These are phyloP conservation scores for Cryptocephalus moraei DNA, from an alignment of 2,888 invertebrate species.

Conservation along the genomic window DNA sequence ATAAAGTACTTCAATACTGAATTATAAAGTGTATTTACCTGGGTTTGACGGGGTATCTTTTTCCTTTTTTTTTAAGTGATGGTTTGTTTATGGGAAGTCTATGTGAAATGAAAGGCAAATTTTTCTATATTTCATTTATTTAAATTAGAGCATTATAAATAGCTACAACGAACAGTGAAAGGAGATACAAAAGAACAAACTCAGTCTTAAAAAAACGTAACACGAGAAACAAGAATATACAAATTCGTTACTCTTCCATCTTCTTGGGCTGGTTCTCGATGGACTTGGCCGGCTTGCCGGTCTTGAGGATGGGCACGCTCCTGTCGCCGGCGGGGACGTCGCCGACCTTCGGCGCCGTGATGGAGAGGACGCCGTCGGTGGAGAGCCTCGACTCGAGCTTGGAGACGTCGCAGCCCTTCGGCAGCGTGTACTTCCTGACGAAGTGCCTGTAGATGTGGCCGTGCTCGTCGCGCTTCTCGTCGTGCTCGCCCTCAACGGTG, in stretches of 20 bases:
- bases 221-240: neutral
- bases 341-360: constrained; percentile 6
- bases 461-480: constrained; percentile 12
- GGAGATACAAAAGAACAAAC: neutral
- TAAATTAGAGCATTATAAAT: too few relatives aligned
- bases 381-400: constrained; percentile 10
- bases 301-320: constrained; percentile 7
- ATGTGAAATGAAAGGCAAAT: too few relatives aligned
- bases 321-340: constrained; percentile 3
- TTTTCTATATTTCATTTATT: too few relatives aligned
- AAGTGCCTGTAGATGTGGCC: constrained; percentile 12
- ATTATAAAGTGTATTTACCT: too few relatives aligned
- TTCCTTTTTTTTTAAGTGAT: too few relatives aligned
- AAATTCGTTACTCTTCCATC: neutral
- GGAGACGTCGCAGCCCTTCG: constrained; percentile 9
- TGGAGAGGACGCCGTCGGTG: constrained; percentile 10
- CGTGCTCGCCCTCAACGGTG: constrained; percentile 11
- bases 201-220: neutral
- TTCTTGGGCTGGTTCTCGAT: constrained; percentile 2
- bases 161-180: neutral
- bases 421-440: constrained; percentile 9
- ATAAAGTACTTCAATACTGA: too few relatives aligned
- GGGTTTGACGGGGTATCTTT: too few relatives aligned
- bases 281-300: constrained; percentile 8
- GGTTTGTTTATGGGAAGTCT: too few relatives aligned